Base-by-base conservation (phyloP, 2,888 invertebrate species). In the Trachelus iudaicus region DNA sequence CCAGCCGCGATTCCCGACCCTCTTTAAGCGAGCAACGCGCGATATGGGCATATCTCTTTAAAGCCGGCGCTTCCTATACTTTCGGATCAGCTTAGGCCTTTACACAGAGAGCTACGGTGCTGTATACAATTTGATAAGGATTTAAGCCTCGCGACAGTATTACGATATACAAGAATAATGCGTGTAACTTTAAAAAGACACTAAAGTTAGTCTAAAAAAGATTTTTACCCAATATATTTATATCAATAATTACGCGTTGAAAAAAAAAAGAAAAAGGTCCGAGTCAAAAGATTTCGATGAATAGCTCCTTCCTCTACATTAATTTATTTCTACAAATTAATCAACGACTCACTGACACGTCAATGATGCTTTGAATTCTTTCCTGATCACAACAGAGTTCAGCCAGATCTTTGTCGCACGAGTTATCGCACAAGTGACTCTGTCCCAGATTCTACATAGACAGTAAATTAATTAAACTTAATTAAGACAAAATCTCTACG, bases 1-100 rank as follows among this genome's bases (percentile, higher is more conserved):
- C 31, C 33, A 71, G 75, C 79, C 75, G 79, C 75, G 77, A 83
- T 68, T 79, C 81, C 71, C 76, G 74, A 74, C 34, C 69, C 77
- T 76, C 76, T 86, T 86, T 81, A 86, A 83, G 81, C 81, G 76
- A 76, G 81, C 74, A 33, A 31, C 75, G 71, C 73, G 79, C 81
- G 87, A 87, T 85, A 87, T 82, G 77, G 75, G 69, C 77, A 82
- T 85, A 87, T 87, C 86, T 79, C 82, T 83, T 86, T 83, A 86
- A 86, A 83, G 76, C 74, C 35, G 35, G 73, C 31, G 56, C 56
- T 56, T 56, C 56, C 56, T 23, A 56, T 2, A 23, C 56, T 23
- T 56, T 56, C 23, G 1, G 23, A 56, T 56, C 23, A 56, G 56
- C 56, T 56, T 56, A 6, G 23, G 34, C 34, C 2, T 9, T 23